Conservation (phyloP, 2,888 invertebrate genomes). For the Dicroscelio sp. region DNA sequence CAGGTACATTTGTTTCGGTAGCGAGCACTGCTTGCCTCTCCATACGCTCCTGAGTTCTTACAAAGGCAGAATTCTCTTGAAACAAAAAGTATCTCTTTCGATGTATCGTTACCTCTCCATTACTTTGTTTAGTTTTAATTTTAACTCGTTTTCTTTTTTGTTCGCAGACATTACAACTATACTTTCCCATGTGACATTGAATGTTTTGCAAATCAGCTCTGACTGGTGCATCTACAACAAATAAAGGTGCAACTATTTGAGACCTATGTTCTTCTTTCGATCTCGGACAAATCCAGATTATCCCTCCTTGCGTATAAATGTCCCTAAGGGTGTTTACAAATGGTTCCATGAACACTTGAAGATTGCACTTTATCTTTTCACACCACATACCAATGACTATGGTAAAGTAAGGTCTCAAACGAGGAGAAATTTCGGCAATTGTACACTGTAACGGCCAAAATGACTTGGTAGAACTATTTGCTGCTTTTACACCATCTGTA, state of each 20-base stretch:
- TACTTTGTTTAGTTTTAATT: not conserved
- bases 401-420: slow-evolving; percentile 10
- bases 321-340: not conserved
- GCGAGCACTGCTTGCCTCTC: slow-evolving; percentile 44
- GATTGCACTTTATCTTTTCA: slow-evolving; percentile 7
- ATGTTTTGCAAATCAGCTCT: slow-evolving; percentile 52
- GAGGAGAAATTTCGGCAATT: slow-evolving; percentile 14
- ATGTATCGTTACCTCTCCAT: not conserved
- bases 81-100: slow-evolving; percentile 30
- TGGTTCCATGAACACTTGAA: slow-evolving; percentile 4
- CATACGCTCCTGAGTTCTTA: slow-evolving; percentile 71
- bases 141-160: slow-evolving; percentile 20
- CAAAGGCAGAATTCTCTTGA: slow-evolving; percentile 46
- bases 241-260: slow-evolving; percentile 40
- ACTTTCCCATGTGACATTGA: slow-evolving; percentile 14
- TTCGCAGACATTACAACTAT: slow-evolving; percentile 45
- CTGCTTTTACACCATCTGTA: slow-evolving; percentile 24
- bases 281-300: slow-evolving; percentile 31
- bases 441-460: slow-evolving; percentile 42
- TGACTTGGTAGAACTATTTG: slow-evolving; percentile 7
- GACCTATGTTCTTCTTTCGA: slow-evolving; percentile 6
- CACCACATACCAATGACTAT: slow-evolving; percentile 32
- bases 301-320: slow-evolving; percentile 7
- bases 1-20: not conserved
- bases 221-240: slow-evolving; percentile 21